Conservation (phyloP, 92 coral and sea anemone genomes). For the Siderastrea siderea region DNA sequence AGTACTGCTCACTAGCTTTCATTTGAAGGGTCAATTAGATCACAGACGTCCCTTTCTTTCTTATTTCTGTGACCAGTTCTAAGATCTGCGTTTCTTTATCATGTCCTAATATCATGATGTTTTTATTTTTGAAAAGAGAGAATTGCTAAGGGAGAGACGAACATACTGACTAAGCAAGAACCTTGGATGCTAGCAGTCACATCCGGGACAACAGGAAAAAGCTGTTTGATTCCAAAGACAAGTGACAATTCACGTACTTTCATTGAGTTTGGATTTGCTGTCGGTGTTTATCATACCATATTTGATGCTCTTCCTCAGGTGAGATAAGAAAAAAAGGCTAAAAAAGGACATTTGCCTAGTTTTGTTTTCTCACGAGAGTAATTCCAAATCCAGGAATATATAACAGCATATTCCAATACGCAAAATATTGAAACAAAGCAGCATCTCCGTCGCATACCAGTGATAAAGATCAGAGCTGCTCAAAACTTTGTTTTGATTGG, state of each 20-base stretch:
- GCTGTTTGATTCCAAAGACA: slow-evolving; percentile 59
- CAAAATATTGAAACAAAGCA: not conserved
- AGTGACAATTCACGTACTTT: slow-evolving; percentile 48
- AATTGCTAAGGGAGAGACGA: slow-evolving; percentile 46
- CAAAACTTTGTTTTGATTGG: too few species aligned
- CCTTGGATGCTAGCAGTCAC: slow-evolving; percentile 64
- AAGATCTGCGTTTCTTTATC: not conserved
- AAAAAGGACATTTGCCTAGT: too few species aligned
- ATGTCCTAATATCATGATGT: not conserved
- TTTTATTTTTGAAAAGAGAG: slow-evolving; percentile 12
- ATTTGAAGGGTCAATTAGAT: too few species aligned
- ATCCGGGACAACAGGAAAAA: slow-evolving; percentile 70
- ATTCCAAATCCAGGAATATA: too few species aligned
- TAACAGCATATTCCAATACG: too few species aligned
- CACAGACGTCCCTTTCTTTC: too few species aligned
- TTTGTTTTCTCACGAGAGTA: too few species aligned
- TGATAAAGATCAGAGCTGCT: too few species aligned
- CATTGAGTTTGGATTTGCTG: slow-evolving; percentile 53
- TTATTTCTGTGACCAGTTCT: too few species aligned
- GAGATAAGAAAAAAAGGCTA: not conserved
- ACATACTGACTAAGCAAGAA: slow-evolving; percentile 44
- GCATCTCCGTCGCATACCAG: too few species aligned
- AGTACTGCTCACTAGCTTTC: too few species aligned
- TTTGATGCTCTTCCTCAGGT: slow-evolving; percentile 56
- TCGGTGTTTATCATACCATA: slow-evolving; percentile 51